These are phyloP conservation scores for Chrosomus eos DNA, from an alignment of 2,797 vertebrate species.

Conservation along the genomic window DNA sequence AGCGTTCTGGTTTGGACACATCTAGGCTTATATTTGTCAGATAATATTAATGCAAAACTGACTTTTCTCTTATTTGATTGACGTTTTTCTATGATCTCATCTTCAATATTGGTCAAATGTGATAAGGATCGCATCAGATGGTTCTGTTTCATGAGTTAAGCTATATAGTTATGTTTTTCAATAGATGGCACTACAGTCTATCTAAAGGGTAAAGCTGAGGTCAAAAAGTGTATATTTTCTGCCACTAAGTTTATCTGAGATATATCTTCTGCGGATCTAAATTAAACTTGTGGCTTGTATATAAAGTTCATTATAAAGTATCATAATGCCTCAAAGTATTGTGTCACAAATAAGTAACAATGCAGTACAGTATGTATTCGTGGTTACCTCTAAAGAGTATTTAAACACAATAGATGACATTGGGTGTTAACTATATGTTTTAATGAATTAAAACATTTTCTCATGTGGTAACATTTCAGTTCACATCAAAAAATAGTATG, in stretches of 20 bases:
- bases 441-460: not conserved
- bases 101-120: conserved; percentile 39
- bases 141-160: conserved; percentile 49
- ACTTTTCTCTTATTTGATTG: not conserved
- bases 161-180: conserved; percentile 79
- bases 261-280: conserved; percentile 27
- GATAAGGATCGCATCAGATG: not conserved
- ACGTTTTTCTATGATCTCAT: conserved; percentile 16
- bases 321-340: not conserved
- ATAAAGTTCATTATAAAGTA: not conserved
- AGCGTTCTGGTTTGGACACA: not conserved
- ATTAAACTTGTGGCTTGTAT: not conserved
- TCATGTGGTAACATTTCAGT: not conserved
- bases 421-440: not conserved
- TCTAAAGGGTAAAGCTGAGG: conserved; percentile 83
- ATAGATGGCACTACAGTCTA: conserved; percentile 97
- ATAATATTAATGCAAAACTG: not conserved
- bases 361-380: not conserved
- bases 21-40: not conserved
- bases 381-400: not conserved
- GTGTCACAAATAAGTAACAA: not conserved
- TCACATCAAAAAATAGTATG: not conserved
- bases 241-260: conserved; percentile 54
- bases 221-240: conserved; percentile 72
- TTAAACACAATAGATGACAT: not conserved